Conservation (phyloP, 2,797 vertebrate species). For the Pipistrellus nathusii region DNA sequence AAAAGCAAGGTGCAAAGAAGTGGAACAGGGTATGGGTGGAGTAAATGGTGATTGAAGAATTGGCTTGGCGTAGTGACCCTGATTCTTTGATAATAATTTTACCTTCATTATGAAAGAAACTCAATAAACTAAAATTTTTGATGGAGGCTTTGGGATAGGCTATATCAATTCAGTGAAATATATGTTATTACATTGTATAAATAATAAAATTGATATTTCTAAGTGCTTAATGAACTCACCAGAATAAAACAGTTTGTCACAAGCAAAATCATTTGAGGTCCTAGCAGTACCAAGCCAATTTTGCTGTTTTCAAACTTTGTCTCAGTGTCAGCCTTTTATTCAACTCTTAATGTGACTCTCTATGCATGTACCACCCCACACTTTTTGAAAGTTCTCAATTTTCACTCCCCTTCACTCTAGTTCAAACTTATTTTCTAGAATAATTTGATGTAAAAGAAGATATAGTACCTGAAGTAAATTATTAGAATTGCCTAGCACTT, state of each 20-base stretch:
- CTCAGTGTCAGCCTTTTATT: not conserved
- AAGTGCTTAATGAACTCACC: not conserved
- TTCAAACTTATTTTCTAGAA: not conserved
- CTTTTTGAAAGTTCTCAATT: not conserved
- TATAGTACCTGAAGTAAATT: not conserved
- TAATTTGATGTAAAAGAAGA: not conserved
- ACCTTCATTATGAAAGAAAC: not conserved
- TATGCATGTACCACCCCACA: not conserved
- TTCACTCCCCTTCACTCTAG: not conserved
- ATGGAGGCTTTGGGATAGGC: not conserved
- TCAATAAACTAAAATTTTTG: not conserved
- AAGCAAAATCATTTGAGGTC: not conserved
- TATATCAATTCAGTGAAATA: not conserved
- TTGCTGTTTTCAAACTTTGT: not conserved
- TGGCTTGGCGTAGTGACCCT: not conserved
- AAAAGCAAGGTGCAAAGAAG: not conserved
- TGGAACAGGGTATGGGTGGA: not conserved
- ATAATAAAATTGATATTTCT: not conserved
- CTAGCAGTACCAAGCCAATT: not conserved
- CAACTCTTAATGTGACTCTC: not conserved
- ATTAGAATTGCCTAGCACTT: not conserved
- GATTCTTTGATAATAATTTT: conserved; percentile 11
- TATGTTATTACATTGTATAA: not conserved
- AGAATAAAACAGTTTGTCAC: not conserved
- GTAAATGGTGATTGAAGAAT: not conserved